Conservation (phyloP, 2,797 vertebrate species). For the Enteromius argenteus region DNA sequence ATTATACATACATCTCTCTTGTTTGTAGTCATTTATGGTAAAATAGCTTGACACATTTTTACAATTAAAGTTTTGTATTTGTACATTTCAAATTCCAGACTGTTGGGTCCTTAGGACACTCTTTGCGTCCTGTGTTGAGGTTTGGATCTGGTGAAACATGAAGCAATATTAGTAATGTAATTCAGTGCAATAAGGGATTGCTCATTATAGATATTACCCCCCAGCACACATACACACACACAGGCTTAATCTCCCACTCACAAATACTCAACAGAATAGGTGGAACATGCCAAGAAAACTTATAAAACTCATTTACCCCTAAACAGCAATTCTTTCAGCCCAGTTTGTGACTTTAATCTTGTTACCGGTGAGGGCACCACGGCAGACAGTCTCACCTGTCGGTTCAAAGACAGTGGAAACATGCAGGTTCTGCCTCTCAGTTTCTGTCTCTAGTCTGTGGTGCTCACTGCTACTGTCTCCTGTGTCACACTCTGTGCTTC, state of each 20-base stretch:
- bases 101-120: slow-evolving; percentile 1
- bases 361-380: slow-evolving; percentile 8
- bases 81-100: not conserved
- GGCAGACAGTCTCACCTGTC: slow-evolving; percentile 4
- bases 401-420: slow-evolving; percentile 17
- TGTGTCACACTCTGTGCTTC: slow-evolving; percentile 5
- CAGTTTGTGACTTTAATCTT: slow-evolving; percentile 11
- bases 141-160: slow-evolving; percentile 30
- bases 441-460: slow-evolving; percentile 7
- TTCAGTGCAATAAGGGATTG: slow-evolving; percentile 23
- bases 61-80: slow-evolving; percentile 3
- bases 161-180: slow-evolving; percentile 38
- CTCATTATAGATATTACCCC: slow-evolving; percentile 43
- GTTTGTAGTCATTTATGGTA: not conserved
- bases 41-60: not conserved
- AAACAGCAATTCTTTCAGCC: not conserved
- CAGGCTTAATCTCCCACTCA: not conserved
- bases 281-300: not conserved
- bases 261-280: not conserved
- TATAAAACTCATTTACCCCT: not conserved
- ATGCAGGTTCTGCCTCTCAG: slow-evolving; percentile 3
- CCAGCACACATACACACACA: slow-evolving; percentile 1
- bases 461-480: not conserved
- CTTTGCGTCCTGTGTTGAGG: not conserved
- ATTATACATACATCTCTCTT: not conserved